Conservation (phyloP, 2,888 invertebrate species). For the Nomada goodeniana region DNA sequence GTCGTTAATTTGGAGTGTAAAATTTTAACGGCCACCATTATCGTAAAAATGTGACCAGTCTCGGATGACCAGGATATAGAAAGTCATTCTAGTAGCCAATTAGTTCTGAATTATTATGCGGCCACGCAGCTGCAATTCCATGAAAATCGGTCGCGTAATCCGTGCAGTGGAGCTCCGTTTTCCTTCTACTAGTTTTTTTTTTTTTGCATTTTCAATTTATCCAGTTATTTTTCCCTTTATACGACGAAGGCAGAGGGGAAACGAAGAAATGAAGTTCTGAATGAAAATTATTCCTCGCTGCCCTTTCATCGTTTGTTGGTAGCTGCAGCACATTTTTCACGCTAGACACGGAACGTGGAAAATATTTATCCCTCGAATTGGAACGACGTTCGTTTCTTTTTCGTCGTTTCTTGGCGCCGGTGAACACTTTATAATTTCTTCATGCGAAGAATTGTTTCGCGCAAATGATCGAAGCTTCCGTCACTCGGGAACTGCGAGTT, state of each 20-base stretch:
- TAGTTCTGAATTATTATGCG: conserved; percentile 60
- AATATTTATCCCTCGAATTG: background rate
- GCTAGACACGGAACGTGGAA: background rate
- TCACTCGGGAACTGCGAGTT: too few species aligned
- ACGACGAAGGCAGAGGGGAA: background rate
- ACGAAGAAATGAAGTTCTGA: background rate
- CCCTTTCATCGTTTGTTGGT: background rate
- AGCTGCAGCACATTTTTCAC: background rate
- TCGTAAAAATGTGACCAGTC: conserved; percentile 35
- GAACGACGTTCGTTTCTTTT: background rate
- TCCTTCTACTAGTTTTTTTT: background rate
- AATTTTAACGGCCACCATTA: conserved; percentile 37
- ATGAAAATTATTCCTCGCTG: conserved; percentile 23
- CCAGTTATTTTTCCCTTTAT: background rate
- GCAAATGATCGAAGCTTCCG: too few species aligned
- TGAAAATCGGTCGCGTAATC: conserved; percentile 60
- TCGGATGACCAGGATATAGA: conserved; percentile 18
- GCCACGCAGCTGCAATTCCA: conserved; percentile 54
- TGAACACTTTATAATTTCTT: too few species aligned
- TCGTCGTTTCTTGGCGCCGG: too few species aligned
- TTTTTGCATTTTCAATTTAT: background rate
- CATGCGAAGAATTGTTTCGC: too few species aligned
- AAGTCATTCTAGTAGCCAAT: conserved; percentile 61
- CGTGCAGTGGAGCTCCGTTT: background rate
- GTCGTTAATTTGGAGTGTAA: conserved; percentile 23